These are phyloP conservation scores for Parnassius apollo DNA, from an alignment of 2,888 invertebrate species.

Conservation along the genomic window DNA sequence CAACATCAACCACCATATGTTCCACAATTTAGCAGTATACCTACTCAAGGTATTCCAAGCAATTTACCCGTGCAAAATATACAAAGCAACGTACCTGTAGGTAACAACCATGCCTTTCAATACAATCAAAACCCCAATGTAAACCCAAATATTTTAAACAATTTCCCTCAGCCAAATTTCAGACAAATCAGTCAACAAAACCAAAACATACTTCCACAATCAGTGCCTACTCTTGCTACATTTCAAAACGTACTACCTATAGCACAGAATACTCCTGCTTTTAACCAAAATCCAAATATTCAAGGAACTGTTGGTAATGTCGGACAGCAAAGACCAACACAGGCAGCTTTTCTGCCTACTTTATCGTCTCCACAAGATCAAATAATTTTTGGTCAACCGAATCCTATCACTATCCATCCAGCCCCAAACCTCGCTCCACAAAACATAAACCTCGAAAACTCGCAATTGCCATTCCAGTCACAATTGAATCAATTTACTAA, in stretches of 20 bases:
- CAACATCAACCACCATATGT: conserved; percentile 52
- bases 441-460: conserved; percentile 54
- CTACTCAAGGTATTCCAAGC: conserved; percentile 51
- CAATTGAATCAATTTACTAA: conserved; percentile 69
- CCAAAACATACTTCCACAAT: conserved; percentile 58
- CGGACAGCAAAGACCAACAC: conserved; percentile 65
- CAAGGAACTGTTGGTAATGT: conserved; percentile 50
- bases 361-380: conserved; percentile 54
- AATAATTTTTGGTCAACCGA: conserved; percentile 59
- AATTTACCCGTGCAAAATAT: conserved; percentile 41
- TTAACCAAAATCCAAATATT: conserved; percentile 52
- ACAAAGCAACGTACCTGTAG: conserved; percentile 44
- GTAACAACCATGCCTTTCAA: conserved; percentile 50
- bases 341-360: conserved; percentile 66
- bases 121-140: conserved; percentile 51
- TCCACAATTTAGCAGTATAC: conserved; percentile 64
- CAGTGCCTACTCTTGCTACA: conserved; percentile 59
- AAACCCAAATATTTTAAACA: conserved; percentile 43
- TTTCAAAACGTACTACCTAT: conserved; percentile 55
- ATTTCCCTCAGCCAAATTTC: conserved; percentile 51
- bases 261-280: conserved; percentile 50
- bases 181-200: conserved; percentile 51
- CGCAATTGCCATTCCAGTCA: conserved; percentile 66
- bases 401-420: conserved; percentile 70
- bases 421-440: conserved; percentile 72